Evolutionary conservation across 2,888 invertebrate genomes (phyloP).

Genomic region (Abscondita cerata): DNA sequence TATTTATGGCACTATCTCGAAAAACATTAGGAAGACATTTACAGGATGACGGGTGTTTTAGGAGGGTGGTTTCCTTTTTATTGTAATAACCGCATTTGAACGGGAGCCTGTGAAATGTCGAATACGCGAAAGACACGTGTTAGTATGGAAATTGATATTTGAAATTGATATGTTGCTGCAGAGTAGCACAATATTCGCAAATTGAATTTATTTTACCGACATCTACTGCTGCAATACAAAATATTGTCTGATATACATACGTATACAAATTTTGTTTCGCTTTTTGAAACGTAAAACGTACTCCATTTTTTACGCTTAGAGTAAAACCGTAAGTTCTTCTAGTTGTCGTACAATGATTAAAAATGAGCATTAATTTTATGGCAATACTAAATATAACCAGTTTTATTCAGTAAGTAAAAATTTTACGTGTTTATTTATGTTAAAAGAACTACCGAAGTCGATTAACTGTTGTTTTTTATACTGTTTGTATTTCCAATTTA

Average conservation of each 20-base stretch:
- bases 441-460: no score
- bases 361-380: no score
- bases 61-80: conserved; percentile 46
- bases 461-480: no score
- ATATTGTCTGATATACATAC: conserved; percentile 19
- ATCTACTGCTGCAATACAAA: conserved; percentile 25
- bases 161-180: conserved; percentile 50
- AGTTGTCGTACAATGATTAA: no score
- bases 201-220: conserved; percentile 49
- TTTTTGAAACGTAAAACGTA: no score
- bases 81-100: conserved; percentile 50
- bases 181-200: conserved; percentile 51
- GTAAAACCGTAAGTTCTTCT: no score
- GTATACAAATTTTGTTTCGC: neutral
- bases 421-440: no score
- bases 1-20: conserved; percentile 52
- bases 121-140: conserved; percentile 52
- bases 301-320: no score
- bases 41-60: conserved; percentile 44
- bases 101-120: conserved; percentile 50
- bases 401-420: no score
- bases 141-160: conserved; percentile 49
- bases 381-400: no score
- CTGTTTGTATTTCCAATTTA: no score
- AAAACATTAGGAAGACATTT: conserved; percentile 51